Evolutionary conservation across 2,113 vertebrate genomes (phyloP).

Genomic region (Enhydra lutris): DNA sequence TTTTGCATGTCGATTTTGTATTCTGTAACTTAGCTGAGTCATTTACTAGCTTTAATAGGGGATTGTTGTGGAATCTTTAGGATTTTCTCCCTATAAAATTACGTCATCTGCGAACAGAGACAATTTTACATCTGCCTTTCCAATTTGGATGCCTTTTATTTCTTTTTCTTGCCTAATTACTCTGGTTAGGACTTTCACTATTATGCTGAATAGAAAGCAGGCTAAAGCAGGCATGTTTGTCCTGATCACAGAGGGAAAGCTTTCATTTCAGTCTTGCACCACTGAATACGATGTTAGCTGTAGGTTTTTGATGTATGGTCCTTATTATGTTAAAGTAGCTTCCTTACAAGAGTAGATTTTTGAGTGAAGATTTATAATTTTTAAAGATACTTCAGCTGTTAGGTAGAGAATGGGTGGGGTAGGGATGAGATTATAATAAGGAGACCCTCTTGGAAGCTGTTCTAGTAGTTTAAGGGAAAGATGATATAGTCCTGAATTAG

Average conservation of each 20-base stretch:
- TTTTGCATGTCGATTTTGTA: constrained; percentile 16
- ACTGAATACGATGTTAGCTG: neutral
- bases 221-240: neutral
- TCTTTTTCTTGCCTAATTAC: constrained; percentile 28
- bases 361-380: neutral
- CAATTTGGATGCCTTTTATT: neutral
- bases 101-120: neutral
- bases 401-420: neutral
- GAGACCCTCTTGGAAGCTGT: neutral
- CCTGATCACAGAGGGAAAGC: neutral
- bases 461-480: neutral
- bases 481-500: neutral
- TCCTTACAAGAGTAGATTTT: neutral
- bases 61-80: neutral
- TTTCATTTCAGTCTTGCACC: neutral
- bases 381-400: neutral
- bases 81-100: neutral
- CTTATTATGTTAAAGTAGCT: neutral
- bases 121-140: neutral
- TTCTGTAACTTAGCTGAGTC: neutral
- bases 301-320: neutral
- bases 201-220: neutral
- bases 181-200: neutral
- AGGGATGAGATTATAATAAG: neutral
- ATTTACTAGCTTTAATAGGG: neutral